Evolutionary conservation across 1,140 invertebrate genomes (phyloP).

Genomic region (Bombus sylvicola): DNA sequence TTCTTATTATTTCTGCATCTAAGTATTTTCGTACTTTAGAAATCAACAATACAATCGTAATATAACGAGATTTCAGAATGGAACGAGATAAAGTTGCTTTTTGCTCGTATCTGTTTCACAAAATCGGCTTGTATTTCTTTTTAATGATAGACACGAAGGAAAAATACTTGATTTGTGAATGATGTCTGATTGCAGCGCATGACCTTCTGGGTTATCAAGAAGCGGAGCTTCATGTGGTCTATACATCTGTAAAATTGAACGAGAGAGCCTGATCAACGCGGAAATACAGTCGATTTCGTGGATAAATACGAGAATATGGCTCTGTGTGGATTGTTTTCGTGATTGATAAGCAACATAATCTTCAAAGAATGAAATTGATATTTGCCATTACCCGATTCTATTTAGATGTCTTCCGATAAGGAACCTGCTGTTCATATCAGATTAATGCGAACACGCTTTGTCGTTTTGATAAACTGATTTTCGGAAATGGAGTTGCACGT

Average conservation of each 20-base stretch:
- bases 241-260: background rate
- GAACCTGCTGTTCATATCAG: no score
- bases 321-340: background rate
- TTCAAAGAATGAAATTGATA: background rate
- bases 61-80: background rate
- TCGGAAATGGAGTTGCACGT: background rate
- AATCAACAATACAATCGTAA: background rate
- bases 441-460: no score
- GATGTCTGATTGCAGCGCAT: background rate
- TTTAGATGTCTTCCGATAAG: background rate
- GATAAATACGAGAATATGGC: background rate
- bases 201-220: constrained; percentile 26
- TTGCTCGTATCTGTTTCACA: background rate
- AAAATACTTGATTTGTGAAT: constrained; percentile 29
- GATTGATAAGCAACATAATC: background rate
- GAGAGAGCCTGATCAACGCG: background rate
- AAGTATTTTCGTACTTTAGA: background rate
- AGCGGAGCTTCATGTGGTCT: background rate
- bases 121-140: no score
- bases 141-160: background rate
- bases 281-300: background rate
- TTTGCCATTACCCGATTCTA: background rate
- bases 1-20: no score
- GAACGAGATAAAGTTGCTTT: background rate
- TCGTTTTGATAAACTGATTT: background rate